Percentiles rank a stretch among this genome's conserved stretches.
These are phyloP conservation scores for Hypomecis punctinalis DNA, from an alignment of 2,888 invertebrate genomes.

Conservation along the genomic window DNA sequence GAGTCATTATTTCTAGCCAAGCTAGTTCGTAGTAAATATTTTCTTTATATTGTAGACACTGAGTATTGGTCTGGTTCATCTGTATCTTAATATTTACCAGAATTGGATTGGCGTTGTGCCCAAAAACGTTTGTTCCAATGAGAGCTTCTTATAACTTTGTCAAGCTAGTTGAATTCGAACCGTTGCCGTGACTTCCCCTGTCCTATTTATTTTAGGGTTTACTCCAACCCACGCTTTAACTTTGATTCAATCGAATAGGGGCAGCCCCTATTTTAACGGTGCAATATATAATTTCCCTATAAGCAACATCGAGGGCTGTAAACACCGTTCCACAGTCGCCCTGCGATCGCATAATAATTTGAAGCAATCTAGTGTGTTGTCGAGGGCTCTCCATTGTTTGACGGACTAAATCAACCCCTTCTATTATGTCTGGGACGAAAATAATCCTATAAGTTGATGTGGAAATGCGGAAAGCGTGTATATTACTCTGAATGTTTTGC, in stretches of 20 bases:
- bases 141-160: conserved; percentile 1
- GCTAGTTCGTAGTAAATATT: background rate
- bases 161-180: conserved; percentile 17
- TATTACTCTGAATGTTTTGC: background rate
- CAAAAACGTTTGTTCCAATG: background rate
- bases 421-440: conserved; percentile 23
- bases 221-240: conserved; percentile 41
- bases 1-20: conserved; percentile 44
- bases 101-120: background rate
- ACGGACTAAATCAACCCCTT: conserved; percentile 49
- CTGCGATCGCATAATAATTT: conserved; percentile 40
- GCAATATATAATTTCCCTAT: conserved; percentile 53
- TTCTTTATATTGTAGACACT: too few relatives aligned
- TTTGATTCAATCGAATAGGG: conserved; percentile 45
- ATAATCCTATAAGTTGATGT: conserved; percentile 12
- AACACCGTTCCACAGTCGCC: conserved; percentile 48
- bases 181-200: conserved; percentile 35
- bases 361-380: conserved; percentile 41
- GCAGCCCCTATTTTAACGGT: conserved; percentile 49
- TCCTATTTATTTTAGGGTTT: conserved; percentile 36
- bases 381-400: conserved; percentile 43
- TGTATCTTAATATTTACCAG: background rate
- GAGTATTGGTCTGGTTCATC: background rate
- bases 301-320: conserved; percentile 49
- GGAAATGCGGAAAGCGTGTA: conserved; percentile 7